Percentiles rank a stretch among this genome's conserved stretches.
Conservation (phyloP, 2,113 vertebrate species). For the Australoheros scitulus region DNA sequence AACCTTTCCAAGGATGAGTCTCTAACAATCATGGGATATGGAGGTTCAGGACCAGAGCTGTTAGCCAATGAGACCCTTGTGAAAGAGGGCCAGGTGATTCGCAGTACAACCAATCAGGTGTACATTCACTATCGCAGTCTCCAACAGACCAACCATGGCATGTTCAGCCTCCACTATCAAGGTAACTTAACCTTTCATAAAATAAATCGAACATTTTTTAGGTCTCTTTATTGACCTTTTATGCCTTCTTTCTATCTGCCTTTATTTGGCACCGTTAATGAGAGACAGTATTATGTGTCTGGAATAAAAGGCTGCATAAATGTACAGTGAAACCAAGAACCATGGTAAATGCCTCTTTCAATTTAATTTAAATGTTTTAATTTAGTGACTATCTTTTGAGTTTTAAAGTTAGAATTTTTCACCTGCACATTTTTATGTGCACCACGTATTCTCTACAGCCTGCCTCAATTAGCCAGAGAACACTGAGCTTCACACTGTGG, state of each 20-base stretch:
- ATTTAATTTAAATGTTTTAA: background rate
- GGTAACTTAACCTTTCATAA: slow-evolving; percentile 72
- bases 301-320: background rate
- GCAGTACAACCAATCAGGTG: slow-evolving; percentile 90
- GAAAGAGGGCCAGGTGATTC: slow-evolving; percentile 91
- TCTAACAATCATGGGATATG: slow-evolving; percentile 84
- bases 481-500: background rate
- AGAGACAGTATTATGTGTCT: background rate
- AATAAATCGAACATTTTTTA: background rate
- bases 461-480: background rate
- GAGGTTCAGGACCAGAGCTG: slow-evolving; percentile 80
- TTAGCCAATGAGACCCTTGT: slow-evolving; percentile 91
- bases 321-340: background rate
- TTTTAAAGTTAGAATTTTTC: background rate
- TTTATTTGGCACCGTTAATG: background rate
- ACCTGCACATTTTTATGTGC: background rate
- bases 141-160: slow-evolving; percentile 81
- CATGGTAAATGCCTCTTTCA: background rate
- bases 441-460: background rate
- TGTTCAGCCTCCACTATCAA: slow-evolving; percentile 91
- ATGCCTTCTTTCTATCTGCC: background rate
- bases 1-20: slow-evolving; percentile 90
- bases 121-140: slow-evolving; percentile 89
- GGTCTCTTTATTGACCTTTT: background rate
- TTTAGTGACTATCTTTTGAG: background rate